Conservation (phyloP, 2,888 invertebrate species). For the Alloscopus bannaensis region DNA sequence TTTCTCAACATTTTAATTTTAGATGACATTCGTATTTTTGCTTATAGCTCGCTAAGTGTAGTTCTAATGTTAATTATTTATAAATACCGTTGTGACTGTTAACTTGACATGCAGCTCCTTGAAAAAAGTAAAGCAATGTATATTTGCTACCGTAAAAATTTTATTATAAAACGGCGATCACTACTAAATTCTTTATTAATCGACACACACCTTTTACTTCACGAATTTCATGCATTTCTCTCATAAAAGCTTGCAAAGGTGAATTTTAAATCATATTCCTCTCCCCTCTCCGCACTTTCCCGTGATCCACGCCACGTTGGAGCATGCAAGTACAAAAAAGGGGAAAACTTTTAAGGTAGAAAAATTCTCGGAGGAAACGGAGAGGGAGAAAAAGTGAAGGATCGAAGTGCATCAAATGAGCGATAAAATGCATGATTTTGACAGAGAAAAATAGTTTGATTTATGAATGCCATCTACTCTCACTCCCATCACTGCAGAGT, state of each 20-base stretch:
- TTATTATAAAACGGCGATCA: background rate
- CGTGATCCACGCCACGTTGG: too few species aligned
- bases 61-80: too few species aligned
- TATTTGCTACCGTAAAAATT: too few species aligned
- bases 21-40: too few species aligned
- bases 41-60: too few species aligned
- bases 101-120: too few species aligned
- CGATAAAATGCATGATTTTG: constrained; percentile 72
- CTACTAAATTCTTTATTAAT: background rate
- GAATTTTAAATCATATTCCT: too few species aligned
- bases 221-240: background rate
- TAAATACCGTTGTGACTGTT: too few species aligned
- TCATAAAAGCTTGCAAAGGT: background rate
- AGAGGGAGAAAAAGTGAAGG: constrained; percentile 66
- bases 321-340: constrained; percentile 12
- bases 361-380: constrained; percentile 38
- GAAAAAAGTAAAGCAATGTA: too few species aligned
- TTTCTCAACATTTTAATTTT: too few species aligned
- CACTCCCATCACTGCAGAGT: constrained; percentile 20
- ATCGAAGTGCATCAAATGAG: constrained; percentile 71
- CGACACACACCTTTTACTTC: background rate
- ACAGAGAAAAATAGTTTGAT: constrained; percentile 73
- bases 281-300: too few species aligned
- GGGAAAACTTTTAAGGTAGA: constrained; percentile 16
- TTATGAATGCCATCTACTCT: constrained; percentile 70